Evolutionary conservation across 2,888 invertebrate species (phyloP).

Genomic region (Aproaerema taeniolella): DNA sequence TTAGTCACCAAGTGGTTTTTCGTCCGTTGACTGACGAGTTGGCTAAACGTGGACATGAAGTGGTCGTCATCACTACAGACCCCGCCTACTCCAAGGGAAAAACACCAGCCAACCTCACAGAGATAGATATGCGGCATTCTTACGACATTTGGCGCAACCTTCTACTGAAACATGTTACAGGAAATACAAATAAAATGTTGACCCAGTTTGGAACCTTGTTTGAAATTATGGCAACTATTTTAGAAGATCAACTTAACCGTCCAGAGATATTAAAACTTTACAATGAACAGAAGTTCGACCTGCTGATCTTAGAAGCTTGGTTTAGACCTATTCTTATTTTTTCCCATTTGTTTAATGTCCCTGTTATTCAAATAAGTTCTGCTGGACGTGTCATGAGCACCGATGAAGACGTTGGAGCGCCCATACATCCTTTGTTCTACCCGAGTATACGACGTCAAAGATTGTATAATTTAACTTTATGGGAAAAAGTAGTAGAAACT

Average conservation of each 20-base stretch:
- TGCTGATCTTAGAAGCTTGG: conserved; percentile 35
- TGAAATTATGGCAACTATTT: not conserved
- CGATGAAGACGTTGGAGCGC: conserved; percentile 29
- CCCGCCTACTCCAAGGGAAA: conserved; percentile 43
- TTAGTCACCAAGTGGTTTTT: too few relatives aligned
- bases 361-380: conserved; percentile 40
- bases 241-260: not conserved
- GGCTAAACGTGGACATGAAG: too few relatives aligned
- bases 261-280: not conserved
- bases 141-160: conserved; percentile 26
- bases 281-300: conserved; percentile 21
- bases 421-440: conserved; percentile 35
- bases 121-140: conserved; percentile 41
- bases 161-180: conserved; percentile 17
- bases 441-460: conserved; percentile 24
- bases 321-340: conserved; percentile 22
- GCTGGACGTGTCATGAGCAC: conserved; percentile 23
- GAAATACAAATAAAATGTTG: conserved; percentile 16
- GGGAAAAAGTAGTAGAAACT: conserved; percentile 28
- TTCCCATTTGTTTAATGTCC: conserved; percentile 33
- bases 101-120: too few relatives aligned
- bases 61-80: conserved; percentile 59
- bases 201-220: conserved; percentile 15
- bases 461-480: too few relatives aligned
- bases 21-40: too few relatives aligned